A percentile compares a stretch with the other conserved stretches of the same genome.
Conservation (phyloP, 2,797 vertebrate species). For the Tolypeutes matacus region DNA sequence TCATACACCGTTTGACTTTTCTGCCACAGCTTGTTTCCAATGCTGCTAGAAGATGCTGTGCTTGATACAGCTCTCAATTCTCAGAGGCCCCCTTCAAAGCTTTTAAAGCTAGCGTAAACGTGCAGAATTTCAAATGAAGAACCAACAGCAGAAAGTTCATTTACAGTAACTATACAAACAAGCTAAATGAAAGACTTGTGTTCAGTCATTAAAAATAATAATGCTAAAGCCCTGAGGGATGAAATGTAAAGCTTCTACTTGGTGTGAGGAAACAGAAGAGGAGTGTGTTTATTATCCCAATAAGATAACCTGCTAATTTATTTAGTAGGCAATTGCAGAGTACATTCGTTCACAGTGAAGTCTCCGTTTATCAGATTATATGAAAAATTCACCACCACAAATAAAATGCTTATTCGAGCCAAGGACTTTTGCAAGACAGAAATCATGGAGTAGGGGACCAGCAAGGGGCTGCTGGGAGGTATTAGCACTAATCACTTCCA, state of each 20-base stretch:
- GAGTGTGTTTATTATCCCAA: slow-evolving; percentile 81
- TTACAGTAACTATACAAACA: slow-evolving; percentile 80
- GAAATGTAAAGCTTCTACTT: slow-evolving; percentile 71
- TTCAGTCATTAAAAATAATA: slow-evolving; percentile 83
- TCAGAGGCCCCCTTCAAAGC: slow-evolving; percentile 76
- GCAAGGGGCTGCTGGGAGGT: slow-evolving; percentile 70
- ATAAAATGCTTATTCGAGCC: slow-evolving; percentile 81
- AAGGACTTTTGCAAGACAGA: slow-evolving; percentile 80
- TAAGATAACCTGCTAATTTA: slow-evolving; percentile 84
- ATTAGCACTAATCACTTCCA: neutral
- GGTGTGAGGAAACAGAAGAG: slow-evolving; percentile 47
- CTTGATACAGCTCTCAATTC: slow-evolving; percentile 64
- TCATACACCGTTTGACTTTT: neutral
- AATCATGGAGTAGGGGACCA: slow-evolving; percentile 78
- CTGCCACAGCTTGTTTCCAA: neutral
- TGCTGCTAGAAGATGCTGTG: slow-evolving; percentile 34
- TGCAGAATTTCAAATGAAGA: slow-evolving; percentile 81
- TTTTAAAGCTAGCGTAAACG: slow-evolving; percentile 73
- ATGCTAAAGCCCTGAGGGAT: slow-evolving; percentile 76
- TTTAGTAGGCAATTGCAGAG: slow-evolving; percentile 81
- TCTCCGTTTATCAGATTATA: slow-evolving; percentile 78
- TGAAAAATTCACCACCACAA: slow-evolving; percentile 78
- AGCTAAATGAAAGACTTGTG: slow-evolving; percentile 78
- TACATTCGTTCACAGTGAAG: slow-evolving; percentile 74
- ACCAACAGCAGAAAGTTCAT: slow-evolving; percentile 72